Conservation (phyloP, 1,140 invertebrate species). For the Sycophaga agraensis region DNA sequence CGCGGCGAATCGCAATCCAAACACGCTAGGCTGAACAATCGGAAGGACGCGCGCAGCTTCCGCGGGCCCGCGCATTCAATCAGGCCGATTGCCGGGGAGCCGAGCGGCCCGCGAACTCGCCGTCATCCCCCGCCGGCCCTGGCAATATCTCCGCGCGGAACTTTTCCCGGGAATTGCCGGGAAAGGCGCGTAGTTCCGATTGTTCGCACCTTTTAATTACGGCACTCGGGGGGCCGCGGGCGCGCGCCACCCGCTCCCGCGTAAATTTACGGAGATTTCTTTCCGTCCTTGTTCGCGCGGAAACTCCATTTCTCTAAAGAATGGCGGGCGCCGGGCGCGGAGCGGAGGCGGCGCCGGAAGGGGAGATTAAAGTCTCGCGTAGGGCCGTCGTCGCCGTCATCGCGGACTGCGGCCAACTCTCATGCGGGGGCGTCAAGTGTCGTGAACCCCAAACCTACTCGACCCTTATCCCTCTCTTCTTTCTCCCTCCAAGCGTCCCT, state of each 20-base stretch:
- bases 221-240: background rate
- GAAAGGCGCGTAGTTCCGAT: background rate
- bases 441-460: conserved; percentile 8
- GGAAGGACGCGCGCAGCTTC: too few relatives aligned
- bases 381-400: background rate
- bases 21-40: too few relatives aligned
- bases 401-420: background rate
- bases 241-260: too few relatives aligned
- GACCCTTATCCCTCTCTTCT: too few relatives aligned
- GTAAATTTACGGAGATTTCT: conserved; percentile 29
- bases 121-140: too few relatives aligned
- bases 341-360: background rate
- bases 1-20: too few relatives aligned
- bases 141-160: background rate
- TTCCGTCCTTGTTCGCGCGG: conserved; percentile 17
- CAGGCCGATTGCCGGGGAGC: too few relatives aligned
- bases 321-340: background rate
- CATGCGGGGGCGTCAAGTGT: conserved; percentile 16
- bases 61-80: too few relatives aligned
- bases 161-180: background rate
- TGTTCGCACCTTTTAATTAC: conserved; percentile 32
- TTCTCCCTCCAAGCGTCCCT: too few relatives aligned
- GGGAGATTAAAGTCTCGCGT: background rate
- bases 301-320: conserved; percentile 1
- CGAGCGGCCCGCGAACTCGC: too few relatives aligned